Evolutionary conservation across 1,140 invertebrate species (phyloP), one percentile per base, ranked within the genome.

Genomic region (Chironomus tepperi): DNA sequence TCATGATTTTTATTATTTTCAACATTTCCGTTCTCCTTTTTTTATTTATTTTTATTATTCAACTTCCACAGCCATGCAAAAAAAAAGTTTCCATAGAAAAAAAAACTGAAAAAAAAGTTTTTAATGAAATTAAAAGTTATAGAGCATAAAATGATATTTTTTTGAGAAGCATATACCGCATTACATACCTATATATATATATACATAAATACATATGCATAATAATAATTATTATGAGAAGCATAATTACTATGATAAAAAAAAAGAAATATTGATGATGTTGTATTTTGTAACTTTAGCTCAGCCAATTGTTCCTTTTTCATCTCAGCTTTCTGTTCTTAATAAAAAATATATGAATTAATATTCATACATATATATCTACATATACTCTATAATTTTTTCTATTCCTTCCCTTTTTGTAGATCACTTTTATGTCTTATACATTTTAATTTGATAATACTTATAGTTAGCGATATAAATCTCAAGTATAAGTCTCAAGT

Each of bases 141-240:
- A 57, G 47, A 57, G n/a, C 47, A 57, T 57, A 57, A 57, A 57
- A 57, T 57, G 47, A 57, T 57, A 57, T 57, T 57, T 57, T 57
- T 57, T 57, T 57, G 47, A 57, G 47, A 57, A 57, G 47, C 47
- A 57, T 57, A 57, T 57, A 57, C 47, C 47, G 47, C 47, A 57
- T 57, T 57, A n/a, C 47, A 57, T 57, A 57, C 47, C n/a, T 57
- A 57, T 57, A 57, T 57, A 57, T 57, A 57, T n/a, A 57, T 12
- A 57, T 47, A 47, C 43, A 47, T 15, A 10, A 47, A 10, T 47
- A 47, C 8, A 8, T n/a, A 57, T 15, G 15, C 15, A 15, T 34
- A 57, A 57, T n/a, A 12, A 57, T 57, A 57, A 12, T 57, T 57
- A 57, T 34, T 57, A 57, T 57, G 24, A 57, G 12, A 57, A 57